Evolutionary conservation across 2,113 vertebrate genomes (phyloP), one percentile per base, ranked within the genome.

Genomic region (Edolisoma coerulescens): DNA sequence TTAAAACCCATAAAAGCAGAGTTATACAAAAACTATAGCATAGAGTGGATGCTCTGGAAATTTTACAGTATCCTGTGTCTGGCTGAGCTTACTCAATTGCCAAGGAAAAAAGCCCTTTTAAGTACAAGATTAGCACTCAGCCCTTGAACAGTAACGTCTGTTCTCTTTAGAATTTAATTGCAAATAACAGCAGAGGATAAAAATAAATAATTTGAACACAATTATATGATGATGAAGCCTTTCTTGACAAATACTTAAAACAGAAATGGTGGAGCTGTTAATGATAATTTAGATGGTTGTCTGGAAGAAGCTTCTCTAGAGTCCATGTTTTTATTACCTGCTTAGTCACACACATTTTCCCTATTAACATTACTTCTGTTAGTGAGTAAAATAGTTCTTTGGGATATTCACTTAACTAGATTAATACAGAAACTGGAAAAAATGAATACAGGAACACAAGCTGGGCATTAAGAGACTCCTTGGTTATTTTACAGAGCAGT

Each of bases 191-290:
- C 59, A 91, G 42, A 90, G n/a, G 53, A 83, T 96, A 92, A 89
- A 96, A 94, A 90, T 77, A 96, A 93, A 93, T 93, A 94, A 87
- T 70, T 84, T 94, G 56, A 95, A 78, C 39, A 84, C 83, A 87
- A 57, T 84, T 91, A 86, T 57, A 89, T 47, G 74, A 84, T 57
- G 81, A 80, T 92, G 71, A 95, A 96, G 41, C 37, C 81, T 93
- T 82, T 81, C 81, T 87, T 89, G 67, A 93, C 44, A 93, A 97
- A 95, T 47, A 86, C 59, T 90, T 88, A 47, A 75, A 92, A 67
- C 30, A 93, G 92, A 89, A 84, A 88, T 69, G 52, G 47, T 67
- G 17, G 47, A 74, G 32, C 49, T 92, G 56, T 76, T 97, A 92
- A 91, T 71, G 86, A 86, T 84, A 83, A 92, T 94, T 94, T 91